A percentile compares a stretch with the other conserved stretches of the same genome.
phyloP scores from a whole-genome alignment of 2,888 invertebrate species.

The Bursaphelenchus okinawaensis region DNA sequence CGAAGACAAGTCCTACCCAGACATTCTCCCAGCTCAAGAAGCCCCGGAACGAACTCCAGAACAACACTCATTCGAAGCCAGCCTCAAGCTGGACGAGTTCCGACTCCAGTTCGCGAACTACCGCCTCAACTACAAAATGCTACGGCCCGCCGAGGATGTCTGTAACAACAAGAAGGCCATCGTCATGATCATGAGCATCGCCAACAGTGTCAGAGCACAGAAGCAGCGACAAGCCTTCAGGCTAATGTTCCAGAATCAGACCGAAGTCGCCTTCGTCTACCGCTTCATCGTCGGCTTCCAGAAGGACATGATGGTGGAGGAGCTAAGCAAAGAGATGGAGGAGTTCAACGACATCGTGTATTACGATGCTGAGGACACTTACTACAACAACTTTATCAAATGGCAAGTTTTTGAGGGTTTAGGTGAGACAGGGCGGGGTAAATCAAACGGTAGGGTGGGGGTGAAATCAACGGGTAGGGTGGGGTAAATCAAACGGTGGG shows the following conservation, averaged over 20 bases:
- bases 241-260: not conserved
- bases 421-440: too few relatives aligned
- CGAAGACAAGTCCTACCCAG: too few relatives aligned
- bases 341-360: not conserved
- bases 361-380: not conserved
- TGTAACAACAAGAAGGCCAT: not conserved
- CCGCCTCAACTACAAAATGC: not conserved
- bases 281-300: not conserved
- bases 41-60: not conserved
- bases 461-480: too few relatives aligned
- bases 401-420: too few relatives aligned
- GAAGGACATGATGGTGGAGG: not conserved
- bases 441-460: too few relatives aligned
- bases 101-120: not conserved
- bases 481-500: too few relatives aligned
- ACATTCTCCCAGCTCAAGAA: too few relatives aligned
- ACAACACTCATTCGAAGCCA: not conserved
- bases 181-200: not conserved
- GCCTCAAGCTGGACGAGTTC: not conserved
- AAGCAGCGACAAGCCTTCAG: not conserved
- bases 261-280: too few relatives aligned
- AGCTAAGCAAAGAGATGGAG: not conserved
- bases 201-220: not conserved
- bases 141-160: not conserved
- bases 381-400: not conserved